Evolutionary conservation across 92 coral and sea anemone species (phyloP).

Genomic region (Diadumene lineata): DNA sequence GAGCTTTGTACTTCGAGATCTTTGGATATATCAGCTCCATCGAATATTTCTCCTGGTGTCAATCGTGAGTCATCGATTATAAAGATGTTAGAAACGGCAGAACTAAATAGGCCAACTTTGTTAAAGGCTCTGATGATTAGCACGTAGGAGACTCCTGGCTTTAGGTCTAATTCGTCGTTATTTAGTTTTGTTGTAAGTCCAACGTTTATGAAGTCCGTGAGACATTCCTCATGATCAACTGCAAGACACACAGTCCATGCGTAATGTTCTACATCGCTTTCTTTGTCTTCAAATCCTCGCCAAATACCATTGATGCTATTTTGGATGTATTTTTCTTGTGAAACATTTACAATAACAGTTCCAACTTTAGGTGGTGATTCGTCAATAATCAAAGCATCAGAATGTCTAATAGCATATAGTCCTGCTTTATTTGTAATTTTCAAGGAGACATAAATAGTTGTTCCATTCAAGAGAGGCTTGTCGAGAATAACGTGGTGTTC

Average conservation of each 20-base stretch:
- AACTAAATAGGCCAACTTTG: constrained; percentile 63
- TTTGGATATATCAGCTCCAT: constrained; percentile 43
- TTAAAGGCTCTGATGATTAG: constrained; percentile 80
- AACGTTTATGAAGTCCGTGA: constrained; percentile 58
- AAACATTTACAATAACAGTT: constrained; percentile 56
- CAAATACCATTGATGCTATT: constrained; percentile 62
- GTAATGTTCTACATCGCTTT: constrained; percentile 75
- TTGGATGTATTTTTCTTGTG: constrained; percentile 47
- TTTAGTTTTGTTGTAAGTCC: constrained; percentile 50
- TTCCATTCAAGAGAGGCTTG: constrained; percentile 69
- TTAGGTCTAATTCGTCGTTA: constrained; percentile 60
- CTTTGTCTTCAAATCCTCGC: constrained; percentile 80
- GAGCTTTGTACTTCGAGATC: constrained; percentile 80
- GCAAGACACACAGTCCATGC: constrained; percentile 80
- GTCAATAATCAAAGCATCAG: constrained; percentile 68
- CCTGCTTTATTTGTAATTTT: constrained; percentile 82
- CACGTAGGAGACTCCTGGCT: constrained; percentile 73
- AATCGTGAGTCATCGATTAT: constrained; percentile 60
- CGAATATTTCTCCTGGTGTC: constrained; percentile 70
- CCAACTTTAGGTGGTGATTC: constrained; percentile 72
- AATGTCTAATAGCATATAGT: constrained; percentile 43
- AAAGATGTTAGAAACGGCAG: constrained; percentile 73
- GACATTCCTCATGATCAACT: constrained; percentile 47
- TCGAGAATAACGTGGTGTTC: constrained; percentile 30
- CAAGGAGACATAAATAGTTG: constrained; percentile 51